A percentile compares a stretch with the other conserved stretches of the same genome.
These are phyloP conservation scores for Malacoctenus gilli DNA, from an alignment of 2,797 vertebrate genomes.

Conservation along the genomic window DNA sequence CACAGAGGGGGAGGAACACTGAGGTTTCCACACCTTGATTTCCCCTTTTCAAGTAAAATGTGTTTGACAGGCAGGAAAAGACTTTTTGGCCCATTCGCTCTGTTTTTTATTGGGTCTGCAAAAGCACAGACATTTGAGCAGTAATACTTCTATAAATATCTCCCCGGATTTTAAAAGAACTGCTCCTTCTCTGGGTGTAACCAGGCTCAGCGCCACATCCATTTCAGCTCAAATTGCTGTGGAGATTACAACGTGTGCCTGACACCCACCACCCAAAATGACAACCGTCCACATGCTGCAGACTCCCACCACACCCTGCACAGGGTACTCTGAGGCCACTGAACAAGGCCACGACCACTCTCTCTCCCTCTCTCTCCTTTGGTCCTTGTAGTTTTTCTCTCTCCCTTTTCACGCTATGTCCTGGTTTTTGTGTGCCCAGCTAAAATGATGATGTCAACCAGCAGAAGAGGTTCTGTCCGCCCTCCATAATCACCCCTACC, in stretches of 20 bases:
- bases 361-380: too few species aligned
- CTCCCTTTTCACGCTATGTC: too few species aligned
- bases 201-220: constrained; percentile 22
- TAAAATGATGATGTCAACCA: constrained; percentile 22
- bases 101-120: background rate
- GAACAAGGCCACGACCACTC: too few species aligned
- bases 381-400: too few species aligned
- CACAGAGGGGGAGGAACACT: too few species aligned
- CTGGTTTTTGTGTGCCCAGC: too few species aligned
- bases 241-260: constrained; percentile 34
- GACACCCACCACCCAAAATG: constrained; percentile 7
- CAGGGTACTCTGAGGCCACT: constrained; percentile 6
- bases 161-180: constrained; percentile 4
- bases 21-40: too few species aligned
- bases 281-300: constrained; percentile 9
- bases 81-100: background rate
- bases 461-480: constrained; percentile 4
- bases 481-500: too few species aligned
- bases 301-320: constrained; percentile 10
- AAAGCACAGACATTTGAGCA: background rate
- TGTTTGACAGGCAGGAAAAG: too few species aligned
- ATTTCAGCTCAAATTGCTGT: constrained; percentile 32
- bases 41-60: too few species aligned
- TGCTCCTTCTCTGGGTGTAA: constrained; percentile 42
- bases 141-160: constrained; percentile 4